A percentile compares a stretch with the other conserved stretches of the same genome.
These are phyloP conservation scores for Lerista edwardsae DNA, from an alignment of 2,797 vertebrate genomes.

Conservation along the genomic window DNA sequence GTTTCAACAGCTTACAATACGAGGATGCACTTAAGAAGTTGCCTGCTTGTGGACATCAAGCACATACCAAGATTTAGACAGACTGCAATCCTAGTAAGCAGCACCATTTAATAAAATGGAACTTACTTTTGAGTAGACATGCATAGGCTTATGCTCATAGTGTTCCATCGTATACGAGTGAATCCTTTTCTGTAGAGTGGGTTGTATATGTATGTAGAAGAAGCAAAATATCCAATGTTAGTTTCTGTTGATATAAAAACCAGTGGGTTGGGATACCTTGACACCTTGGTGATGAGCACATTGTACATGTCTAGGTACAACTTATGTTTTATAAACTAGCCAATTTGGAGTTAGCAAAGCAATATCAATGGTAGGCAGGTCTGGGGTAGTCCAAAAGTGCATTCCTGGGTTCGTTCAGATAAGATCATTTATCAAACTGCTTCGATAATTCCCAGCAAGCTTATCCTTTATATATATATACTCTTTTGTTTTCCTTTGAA, in stretches of 20 bases:
- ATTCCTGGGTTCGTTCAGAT: neutral
- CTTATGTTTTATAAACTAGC: neutral
- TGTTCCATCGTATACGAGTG: neutral
- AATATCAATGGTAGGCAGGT: neutral
- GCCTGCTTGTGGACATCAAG: neutral
- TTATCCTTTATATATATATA: neutral
- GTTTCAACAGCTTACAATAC: neutral
- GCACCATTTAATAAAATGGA: no score
- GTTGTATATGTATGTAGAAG: neutral
- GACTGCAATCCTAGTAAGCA: no score
- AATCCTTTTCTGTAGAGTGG: neutral
- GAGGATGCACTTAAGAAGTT: neutral
- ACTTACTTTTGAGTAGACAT: no score
- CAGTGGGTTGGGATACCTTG: neutral
- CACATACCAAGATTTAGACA: neutral
- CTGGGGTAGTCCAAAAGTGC: neutral
- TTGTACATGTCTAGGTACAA: neutral
- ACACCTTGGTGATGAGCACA: neutral
- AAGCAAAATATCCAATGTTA: neutral
- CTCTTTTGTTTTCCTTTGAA: constrained; percentile 35
- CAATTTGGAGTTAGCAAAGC: neutral
- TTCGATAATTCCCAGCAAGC: neutral
- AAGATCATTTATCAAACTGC: neutral
- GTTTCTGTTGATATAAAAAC: neutral
- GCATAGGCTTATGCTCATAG: no score